Evolutionary conservation across 2,888 invertebrate genomes (phyloP).

Genomic region (Aspidiotus destructor): DNA sequence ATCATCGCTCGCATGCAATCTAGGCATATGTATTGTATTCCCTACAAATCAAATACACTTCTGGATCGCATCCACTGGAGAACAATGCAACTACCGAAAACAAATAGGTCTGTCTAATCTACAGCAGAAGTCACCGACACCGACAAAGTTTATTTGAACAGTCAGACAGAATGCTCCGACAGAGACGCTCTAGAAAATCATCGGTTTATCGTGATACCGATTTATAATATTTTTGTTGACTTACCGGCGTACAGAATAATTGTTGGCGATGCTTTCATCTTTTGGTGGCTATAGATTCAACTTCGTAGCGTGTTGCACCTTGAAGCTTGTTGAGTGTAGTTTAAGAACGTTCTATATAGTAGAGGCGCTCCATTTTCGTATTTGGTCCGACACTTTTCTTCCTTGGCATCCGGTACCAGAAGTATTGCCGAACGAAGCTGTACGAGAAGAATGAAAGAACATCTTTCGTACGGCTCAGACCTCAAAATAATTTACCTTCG

Average conservation of each 20-base stretch:
- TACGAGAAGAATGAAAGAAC: too few species aligned
- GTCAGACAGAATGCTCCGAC: neutral
- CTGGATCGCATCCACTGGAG: neutral
- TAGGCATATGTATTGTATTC: too few species aligned
- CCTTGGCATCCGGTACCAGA: too few species aligned
- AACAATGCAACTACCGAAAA: neutral
- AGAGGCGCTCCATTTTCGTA: too few species aligned
- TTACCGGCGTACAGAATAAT: neutral
- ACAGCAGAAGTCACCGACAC: neutral
- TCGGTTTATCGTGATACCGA: neutral
- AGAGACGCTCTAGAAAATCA: constrained; percentile 2
- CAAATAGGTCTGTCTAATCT: neutral
- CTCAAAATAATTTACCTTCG: too few species aligned
- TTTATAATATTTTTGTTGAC: constrained; percentile 2
- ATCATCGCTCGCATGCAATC: too few species aligned
- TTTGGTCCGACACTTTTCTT: too few species aligned
- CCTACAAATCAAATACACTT: too few species aligned
- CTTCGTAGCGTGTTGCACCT: neutral
- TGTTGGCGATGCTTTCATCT: too few species aligned
- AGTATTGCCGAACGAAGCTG: too few species aligned
- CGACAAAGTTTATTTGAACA: constrained; percentile 4
- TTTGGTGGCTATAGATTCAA: neutral
- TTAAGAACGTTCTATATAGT: neutral
- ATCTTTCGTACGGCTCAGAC: too few species aligned
- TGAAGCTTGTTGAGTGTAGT: neutral